These are phyloP conservation scores for Dryomyza anilis DNA, from an alignment of 2,888 invertebrate species.

Conservation along the genomic window DNA sequence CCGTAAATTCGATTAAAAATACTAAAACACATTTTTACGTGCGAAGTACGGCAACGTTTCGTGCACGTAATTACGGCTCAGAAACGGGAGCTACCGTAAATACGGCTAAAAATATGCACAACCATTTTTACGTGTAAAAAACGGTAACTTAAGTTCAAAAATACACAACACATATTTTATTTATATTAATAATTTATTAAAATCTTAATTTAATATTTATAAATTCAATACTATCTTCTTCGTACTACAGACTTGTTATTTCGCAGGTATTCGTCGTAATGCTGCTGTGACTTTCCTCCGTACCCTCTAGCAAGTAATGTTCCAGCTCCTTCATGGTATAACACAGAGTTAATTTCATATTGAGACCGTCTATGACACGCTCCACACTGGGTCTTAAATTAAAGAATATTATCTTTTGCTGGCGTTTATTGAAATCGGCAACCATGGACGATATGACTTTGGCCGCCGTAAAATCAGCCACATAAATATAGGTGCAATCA, in stretches of 20 bases:
- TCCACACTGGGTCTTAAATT: slow-evolving; percentile 83
- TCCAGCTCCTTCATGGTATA: slow-evolving; percentile 48
- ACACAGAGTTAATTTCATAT: slow-evolving; percentile 49
- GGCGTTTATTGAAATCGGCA: slow-evolving; percentile 73
- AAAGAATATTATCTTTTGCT: slow-evolving; percentile 81
- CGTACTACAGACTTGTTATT: background rate
- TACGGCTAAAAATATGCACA: no score
- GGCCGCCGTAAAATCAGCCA: slow-evolving; percentile 86
- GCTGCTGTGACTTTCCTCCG: background rate
- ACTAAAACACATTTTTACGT: no score
- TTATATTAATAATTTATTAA: no score
- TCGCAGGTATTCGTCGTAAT: background rate
- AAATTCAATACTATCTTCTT: no score
- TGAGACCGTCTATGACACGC: slow-evolving; percentile 74
- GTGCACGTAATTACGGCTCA: no score
- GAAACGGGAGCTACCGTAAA: no score
- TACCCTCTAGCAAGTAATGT: background rate
- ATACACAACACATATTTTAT: no score
- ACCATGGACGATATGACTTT: slow-evolving; percentile 77
- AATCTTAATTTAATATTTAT: no score
- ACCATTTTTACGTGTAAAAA: no score
- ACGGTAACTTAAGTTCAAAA: no score
- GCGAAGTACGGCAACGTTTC: no score
- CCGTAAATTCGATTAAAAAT: no score
- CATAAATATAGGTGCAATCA: slow-evolving; percentile 87